Base-by-base conservation (phyloP, 53 echinoderm and acorn worm species). In the Echinarachnius parma region DNA sequence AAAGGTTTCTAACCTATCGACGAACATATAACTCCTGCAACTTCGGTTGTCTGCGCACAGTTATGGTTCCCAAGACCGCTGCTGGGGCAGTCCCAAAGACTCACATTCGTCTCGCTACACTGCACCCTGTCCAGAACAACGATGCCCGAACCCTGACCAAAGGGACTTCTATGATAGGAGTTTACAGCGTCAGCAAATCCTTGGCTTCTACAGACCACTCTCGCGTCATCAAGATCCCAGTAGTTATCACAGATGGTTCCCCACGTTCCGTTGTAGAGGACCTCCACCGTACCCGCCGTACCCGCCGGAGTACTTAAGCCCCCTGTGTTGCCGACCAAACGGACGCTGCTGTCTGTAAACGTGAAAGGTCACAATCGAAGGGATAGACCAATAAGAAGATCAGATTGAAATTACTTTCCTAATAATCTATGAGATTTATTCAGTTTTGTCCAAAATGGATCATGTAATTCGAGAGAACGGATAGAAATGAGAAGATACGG, bases 131-230 rank as follows among this genome's bases (percentile, higher is more conserved):
- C 60, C 0, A 60, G 60, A 14, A 60, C 9, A 5, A 60, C 7
- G 2, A 2, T 2, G 1, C 60, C 60, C 9, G 32, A 16, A 3
- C 60, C 60, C 34, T 31, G 2, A 0, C 60, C 60, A 60, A 34
- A 60, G 16, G 33, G 5, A 2, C 31, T 34, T 5, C 5, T 20
- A 14, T 2, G 0, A 2, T 7, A 1, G 18, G 19, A 19, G 20
- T 9, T 34, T 18, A 62, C 9, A 2, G 62, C 62, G 4, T 26
- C 13, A 15, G 24, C 24, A 11, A 37, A 62, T 10, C 62, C 62
- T 19, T 36, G 62, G 4, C 11, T 22, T 9, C n/a, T 30, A 26
- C 62, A 62, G 37, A 62, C 62, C 4, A 62, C 62, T 36, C 39
- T 23, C 3, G 22, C 62, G 39, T 62, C 62, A 37, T 14, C 21